Percentiles rank a stretch among this genome's conserved stretches.
phyloP scores from a whole-genome alignment of 2,797 vertebrate species.

The Halcyon smyrnensis region DNA sequence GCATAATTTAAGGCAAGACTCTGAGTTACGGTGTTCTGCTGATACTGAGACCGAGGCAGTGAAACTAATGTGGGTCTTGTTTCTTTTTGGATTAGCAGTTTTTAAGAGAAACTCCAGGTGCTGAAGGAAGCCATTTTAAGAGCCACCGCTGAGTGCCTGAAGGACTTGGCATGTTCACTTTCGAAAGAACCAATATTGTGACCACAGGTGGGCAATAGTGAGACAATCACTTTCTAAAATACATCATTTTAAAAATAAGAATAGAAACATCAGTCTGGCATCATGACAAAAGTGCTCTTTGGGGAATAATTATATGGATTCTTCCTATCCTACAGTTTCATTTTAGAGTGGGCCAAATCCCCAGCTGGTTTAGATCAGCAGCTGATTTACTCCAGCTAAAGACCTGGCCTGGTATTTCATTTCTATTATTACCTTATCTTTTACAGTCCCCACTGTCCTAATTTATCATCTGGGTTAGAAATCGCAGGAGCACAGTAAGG shows the following conservation, averaged over 20 bases:
- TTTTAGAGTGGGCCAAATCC: slow-evolving; percentile 67
- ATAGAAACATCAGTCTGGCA: slow-evolving; percentile 71
- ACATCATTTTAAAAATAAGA: slow-evolving; percentile 69
- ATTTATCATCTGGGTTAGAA: slow-evolving; percentile 52
- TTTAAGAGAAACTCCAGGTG: slow-evolving; percentile 56
- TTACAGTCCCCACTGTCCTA: slow-evolving; percentile 59
- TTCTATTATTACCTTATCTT: slow-evolving; percentile 72
- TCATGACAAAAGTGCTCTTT: slow-evolving; percentile 60
- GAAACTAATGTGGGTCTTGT: neutral
- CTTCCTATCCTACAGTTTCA: slow-evolving; percentile 64
- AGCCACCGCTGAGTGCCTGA: slow-evolving; percentile 21
- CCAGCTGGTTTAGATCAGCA: slow-evolving; percentile 69
- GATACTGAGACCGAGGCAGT: neutral
- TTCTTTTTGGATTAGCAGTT: slow-evolving; percentile 21
- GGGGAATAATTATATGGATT: slow-evolving; percentile 68
- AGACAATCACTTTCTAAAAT: slow-evolving; percentile 66
- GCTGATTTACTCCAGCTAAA: slow-evolving; percentile 71
- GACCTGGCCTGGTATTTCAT: slow-evolving; percentile 63
- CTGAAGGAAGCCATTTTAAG: slow-evolving; percentile 48
- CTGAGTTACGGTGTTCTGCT: accelerated
- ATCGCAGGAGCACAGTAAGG: neutral
- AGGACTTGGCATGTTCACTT: slow-evolving; percentile 47
- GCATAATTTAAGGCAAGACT: neutral
- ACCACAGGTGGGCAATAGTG: slow-evolving; percentile 69
- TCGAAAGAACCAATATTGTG: slow-evolving; percentile 52